Evolutionary conservation across 2,113 vertebrate species (phyloP), one percentile per base, ranked within the genome.

Genomic region (Jacana jacana): DNA sequence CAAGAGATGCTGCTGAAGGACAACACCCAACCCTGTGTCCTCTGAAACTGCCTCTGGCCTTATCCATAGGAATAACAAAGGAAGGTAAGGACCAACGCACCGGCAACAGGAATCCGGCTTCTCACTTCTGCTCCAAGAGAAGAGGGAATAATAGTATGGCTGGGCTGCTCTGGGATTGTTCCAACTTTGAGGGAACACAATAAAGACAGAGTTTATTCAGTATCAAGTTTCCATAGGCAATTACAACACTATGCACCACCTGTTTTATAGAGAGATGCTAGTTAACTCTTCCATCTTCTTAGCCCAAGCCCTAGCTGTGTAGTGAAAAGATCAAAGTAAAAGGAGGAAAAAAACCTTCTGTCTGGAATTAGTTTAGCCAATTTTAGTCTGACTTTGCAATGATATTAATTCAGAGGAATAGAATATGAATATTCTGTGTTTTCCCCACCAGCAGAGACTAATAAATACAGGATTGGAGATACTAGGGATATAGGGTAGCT

Each of bases 111-210:
- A n/a, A 97, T 95, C 72, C 97, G 89, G 92, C 96, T 96, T 92
- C 98, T 96, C 95, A 97, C 70, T 91, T 98, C 98, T 3, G 96
- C 92, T 89, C 97, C 98, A 35, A 97, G 95, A 12, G 97, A 64
- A 86, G 98, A 97, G n/a, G 97, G 94, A 31, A 66, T 90, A 88
- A 97, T 77, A 31, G 93, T 98, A 96, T 98, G 98, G 60, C 97
- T 97, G 13, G 98, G 97, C 40, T 96, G 97, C 96, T 99, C 98
- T 10, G 99, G 98, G 86, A 98, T 98, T 44, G 97, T 98, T 96
- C 98, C 99, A 58, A 98, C 99, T 99, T 85, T 39, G 46, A 86
- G 40, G 25, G 86, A 70, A 95, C 19, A 37, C 25, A 92, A 71
- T 52, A 39, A 82, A 51, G 24, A 68, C 33, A 23, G 35, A 89